Evolutionary conservation across 2,888 invertebrate genomes (phyloP).

Genomic region (Thymelicus acteon): DNA sequence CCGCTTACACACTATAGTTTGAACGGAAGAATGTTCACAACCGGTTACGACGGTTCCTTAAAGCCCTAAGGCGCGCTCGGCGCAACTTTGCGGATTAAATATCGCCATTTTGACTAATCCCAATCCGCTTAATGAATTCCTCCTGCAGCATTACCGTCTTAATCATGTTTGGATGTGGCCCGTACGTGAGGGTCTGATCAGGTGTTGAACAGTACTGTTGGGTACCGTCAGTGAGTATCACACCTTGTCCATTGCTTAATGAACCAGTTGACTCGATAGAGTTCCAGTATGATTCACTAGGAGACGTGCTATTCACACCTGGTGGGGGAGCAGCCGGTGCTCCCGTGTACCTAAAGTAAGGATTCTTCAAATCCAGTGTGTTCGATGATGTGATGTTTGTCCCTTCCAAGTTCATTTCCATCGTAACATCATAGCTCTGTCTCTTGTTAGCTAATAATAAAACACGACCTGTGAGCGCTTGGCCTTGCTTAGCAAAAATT

Average conservation of each 20-base stretch:
- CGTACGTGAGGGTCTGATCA: conserved; percentile 69
- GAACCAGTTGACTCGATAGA: conserved; percentile 90
- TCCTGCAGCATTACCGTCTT: conserved; percentile 83
- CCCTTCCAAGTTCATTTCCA: conserved; percentile 96
- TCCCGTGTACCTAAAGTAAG: conserved; percentile 98
- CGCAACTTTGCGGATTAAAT: conserved; percentile 81
- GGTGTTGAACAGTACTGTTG: conserved; percentile 75
- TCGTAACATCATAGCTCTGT: conserved; percentile 99
- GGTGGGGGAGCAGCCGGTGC: conserved; percentile 97
- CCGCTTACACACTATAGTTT: conserved; percentile 80
- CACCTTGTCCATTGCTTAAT: conserved; percentile 73
- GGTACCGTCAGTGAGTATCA: conserved; percentile 71
- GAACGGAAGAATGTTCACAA: conserved; percentile 80
- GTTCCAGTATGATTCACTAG: conserved; percentile 97
- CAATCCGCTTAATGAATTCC: conserved; percentile 82
- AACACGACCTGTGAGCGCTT: conserved; percentile 94
- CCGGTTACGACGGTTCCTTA: conserved; percentile 81
- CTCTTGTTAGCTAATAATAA: conserved; percentile 96
- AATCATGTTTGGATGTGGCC: conserved; percentile 77
- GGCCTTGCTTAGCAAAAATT: conserved; percentile 97
- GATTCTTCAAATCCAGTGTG: conserved; percentile 98
- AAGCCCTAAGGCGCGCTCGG: conserved; percentile 81
- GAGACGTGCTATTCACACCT: conserved; percentile 94
- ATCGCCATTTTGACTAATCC: conserved; percentile 82
- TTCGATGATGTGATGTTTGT: conserved; percentile 92